phyloP scores from a whole-genome alignment of 2,797 vertebrate genomes.

The Chelon labrosus region DNA sequence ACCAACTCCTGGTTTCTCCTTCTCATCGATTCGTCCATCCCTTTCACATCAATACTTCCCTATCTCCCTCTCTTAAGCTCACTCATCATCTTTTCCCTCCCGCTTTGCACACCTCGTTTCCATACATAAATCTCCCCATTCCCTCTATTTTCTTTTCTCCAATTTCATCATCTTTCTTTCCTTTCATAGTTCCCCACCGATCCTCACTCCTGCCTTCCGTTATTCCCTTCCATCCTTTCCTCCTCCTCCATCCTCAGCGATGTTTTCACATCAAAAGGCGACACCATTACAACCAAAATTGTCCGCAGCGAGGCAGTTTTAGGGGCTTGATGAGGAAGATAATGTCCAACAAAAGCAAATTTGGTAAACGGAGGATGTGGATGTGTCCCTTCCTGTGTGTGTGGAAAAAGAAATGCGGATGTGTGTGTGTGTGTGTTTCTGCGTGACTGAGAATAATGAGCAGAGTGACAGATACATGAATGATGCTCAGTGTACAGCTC shows the following conservation, averaged over 20 bases:
- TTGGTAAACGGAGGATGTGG: not conserved
- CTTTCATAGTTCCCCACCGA: not conserved
- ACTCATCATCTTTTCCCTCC: not conserved
- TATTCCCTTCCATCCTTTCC: slow-evolving; percentile 10
- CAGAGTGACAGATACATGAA: slow-evolving; percentile 38
- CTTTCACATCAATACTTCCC: not conserved
- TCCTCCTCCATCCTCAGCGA: slow-evolving; percentile 11
- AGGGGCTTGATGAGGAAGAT: slow-evolving; percentile 8
- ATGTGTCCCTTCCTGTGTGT: not conserved
- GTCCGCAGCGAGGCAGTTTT: slow-evolving; percentile 2
- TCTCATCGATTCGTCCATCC: slow-evolving; percentile 14
- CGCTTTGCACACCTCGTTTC: not conserved
- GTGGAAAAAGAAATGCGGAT: not conserved
- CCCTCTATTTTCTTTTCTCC: slow-evolving; percentile 25
- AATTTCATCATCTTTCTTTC: slow-evolving; percentile 52
- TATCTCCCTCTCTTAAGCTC: slow-evolving; percentile 4
- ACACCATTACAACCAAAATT: slow-evolving; percentile 7
- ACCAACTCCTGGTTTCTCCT: slow-evolving; percentile 17
- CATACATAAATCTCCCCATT: not conserved
- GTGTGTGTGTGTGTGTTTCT: slow-evolving; percentile 21
- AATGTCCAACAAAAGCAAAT: slow-evolving; percentile 16
- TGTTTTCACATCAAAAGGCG: slow-evolving; percentile 34
- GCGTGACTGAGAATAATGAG: slow-evolving; percentile 54
- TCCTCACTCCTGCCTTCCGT: slow-evolving; percentile 3
- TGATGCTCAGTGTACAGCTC: slow-evolving; percentile 22